Percentiles rank a stretch among this genome's conserved stretches.
Evolutionary conservation across 2,888 invertebrate genomes (phyloP).

Genomic region (Ormyrus nitidulus): DNA sequence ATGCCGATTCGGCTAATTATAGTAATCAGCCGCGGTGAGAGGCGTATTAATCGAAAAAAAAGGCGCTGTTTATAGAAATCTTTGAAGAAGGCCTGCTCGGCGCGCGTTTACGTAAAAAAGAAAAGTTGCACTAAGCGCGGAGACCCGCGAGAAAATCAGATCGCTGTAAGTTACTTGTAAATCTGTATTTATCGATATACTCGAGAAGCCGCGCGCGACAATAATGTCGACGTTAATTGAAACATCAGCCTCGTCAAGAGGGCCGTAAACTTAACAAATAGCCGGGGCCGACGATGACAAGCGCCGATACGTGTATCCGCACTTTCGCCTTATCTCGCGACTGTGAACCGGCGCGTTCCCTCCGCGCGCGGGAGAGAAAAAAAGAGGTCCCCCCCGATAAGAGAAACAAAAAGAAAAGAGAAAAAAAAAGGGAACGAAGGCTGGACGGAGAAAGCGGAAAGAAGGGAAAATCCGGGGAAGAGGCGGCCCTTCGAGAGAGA

Average conservation of each 20-base stretch:
- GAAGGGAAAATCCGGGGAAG: not conserved
- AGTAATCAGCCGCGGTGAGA: too few relatives aligned
- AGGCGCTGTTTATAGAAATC: too few relatives aligned
- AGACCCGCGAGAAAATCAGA: not conserved
- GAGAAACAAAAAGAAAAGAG: not conserved
- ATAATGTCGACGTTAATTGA: slow-evolving; percentile 49
- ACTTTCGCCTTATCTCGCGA: slow-evolving; percentile 45
- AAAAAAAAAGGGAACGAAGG: slow-evolving; percentile 3
- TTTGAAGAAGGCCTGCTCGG: too few relatives aligned
- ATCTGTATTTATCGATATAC: slow-evolving; percentile 19
- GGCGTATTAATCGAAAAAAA: too few relatives aligned
- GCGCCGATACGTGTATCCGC: slow-evolving; percentile 36
- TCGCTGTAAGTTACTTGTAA: not conserved
- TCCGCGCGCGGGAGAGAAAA: not conserved
- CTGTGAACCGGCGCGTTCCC: too few relatives aligned
- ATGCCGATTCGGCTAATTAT: not conserved
- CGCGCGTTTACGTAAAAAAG: too few relatives aligned
- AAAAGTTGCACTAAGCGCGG: too few relatives aligned
- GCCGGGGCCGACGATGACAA: slow-evolving; percentile 43
- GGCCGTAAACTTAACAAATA: slow-evolving; percentile 38
- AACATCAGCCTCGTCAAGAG: slow-evolving; percentile 25
- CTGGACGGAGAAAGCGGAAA: not conserved
- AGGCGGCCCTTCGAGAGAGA: not conserved
- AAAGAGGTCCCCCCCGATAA: not conserved
- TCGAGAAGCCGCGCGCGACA: slow-evolving; percentile 22